Evolutionary conservation across 1,140 invertebrate species (phyloP).

Genomic region (Condylostylus longicornis): DNA sequence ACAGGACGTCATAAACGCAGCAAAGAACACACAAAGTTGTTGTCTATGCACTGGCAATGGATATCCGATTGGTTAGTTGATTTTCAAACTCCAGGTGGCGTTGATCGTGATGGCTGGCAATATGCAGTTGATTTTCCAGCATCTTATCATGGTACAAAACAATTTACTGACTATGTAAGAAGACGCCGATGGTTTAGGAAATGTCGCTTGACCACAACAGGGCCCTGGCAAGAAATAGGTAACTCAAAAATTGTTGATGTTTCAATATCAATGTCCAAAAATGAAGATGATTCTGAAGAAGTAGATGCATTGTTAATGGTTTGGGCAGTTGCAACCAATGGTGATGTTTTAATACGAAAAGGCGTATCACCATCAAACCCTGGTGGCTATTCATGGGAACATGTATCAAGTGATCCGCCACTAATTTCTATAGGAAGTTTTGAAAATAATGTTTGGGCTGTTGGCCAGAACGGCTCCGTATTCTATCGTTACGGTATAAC

Average conservation of each 20-base stretch:
- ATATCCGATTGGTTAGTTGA: conserved; percentile 80
- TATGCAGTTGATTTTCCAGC: conserved; percentile 84
- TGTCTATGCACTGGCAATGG: conserved; percentile 82
- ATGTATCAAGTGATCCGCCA: conserved; percentile 59
- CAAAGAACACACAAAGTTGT: conserved; percentile 67
- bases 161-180: conserved; percentile 77
- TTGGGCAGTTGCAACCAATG: conserved; percentile 69
- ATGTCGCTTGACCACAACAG: conserved; percentile 63
- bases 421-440: conserved; percentile 56
- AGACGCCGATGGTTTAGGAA: conserved; percentile 70
- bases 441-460: conserved; percentile 64
- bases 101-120: conserved; percentile 84
- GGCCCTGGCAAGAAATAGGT: conserved; percentile 74
- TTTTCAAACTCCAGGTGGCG: conserved; percentile 73
- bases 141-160: conserved; percentile 67
- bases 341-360: conserved; percentile 63
- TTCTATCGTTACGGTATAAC: conserved; percentile 59
- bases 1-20: conserved; percentile 65
- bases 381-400: conserved; percentile 59
- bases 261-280: conserved; percentile 33
- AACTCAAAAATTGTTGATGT: conserved; percentile 70
- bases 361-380: conserved; percentile 56
- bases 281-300: conserved; percentile 11
- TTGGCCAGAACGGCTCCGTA: conserved; percentile 68
- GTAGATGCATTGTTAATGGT: conserved; percentile 38